Base-by-base conservation (phyloP, 2,797 vertebrate species). In the Hoplostethus mediterraneus region DNA sequence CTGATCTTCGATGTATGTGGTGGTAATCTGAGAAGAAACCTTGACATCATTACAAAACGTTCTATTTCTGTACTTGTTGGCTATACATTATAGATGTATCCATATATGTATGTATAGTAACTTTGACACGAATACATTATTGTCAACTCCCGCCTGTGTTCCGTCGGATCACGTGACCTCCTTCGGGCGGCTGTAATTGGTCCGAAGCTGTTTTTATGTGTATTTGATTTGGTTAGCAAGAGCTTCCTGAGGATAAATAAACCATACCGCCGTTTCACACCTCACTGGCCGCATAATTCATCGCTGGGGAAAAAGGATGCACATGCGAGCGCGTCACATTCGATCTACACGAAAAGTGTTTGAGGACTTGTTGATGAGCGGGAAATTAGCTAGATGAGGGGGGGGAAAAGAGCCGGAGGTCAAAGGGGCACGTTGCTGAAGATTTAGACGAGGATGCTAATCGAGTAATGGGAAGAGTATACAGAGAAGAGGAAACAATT, bases 251-350 rank as follows among this genome's bases (percentile, higher is more conserved):
- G 38, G 54, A 92, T 90, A 83, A 91, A 91, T 87, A 85, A 87
- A 87, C 40, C 86, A 90, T 79, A 56, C n/a, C 0, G 36, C 25
- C 10, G 40, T 77, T 90, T 87, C 69, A 62, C 70, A 71, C 63
- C 55, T 84, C 7, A 25, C 66, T 68, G 75, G 68, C 72, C 76
- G 59, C 73, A 89, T 90, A 83, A 91, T 90, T 84, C 75, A 89
- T 85, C 60, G 49, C 36, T 1, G 21, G 72, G 79, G 63, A 65
- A 78, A 77, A 63, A n/a, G 61, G 54, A n/a, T 5, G 48, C 66
- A 75, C 65, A 60, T 72, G 73, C 8, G 17, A 60, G 49, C 16
- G 31, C 3, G 74, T 78, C 83, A 45, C 67, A 72, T 89, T 87
- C 56, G 67, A 89, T 90, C 76, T 83, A 25, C 28, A 13, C 10